These are phyloP conservation scores for Gallirallus australis DNA, from an alignment of 2,797 vertebrate species.

Conservation along the genomic window DNA sequence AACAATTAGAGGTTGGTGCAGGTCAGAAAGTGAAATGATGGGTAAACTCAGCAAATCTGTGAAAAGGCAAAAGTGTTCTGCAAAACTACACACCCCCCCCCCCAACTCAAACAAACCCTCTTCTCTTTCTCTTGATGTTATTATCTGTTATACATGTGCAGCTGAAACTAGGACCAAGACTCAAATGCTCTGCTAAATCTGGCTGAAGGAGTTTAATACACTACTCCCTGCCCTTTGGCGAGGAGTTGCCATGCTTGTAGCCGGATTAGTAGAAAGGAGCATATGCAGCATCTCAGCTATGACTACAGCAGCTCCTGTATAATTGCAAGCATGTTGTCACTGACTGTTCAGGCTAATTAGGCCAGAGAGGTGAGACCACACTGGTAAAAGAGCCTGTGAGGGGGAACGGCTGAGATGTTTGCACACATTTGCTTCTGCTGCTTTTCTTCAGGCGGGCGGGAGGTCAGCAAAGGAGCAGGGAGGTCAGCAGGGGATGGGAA, in stretches of 20 bases:
- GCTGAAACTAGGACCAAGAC: background rate
- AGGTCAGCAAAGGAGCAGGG: background rate
- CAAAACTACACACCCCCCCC: background rate
- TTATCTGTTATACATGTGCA: fast-evolving
- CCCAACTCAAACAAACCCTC: fast-evolving
- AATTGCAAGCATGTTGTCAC: background rate
- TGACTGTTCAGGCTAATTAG: background rate
- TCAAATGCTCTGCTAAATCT: background rate
- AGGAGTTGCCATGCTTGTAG: background rate
- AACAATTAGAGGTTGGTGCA: background rate
- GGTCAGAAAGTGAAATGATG: background rate
- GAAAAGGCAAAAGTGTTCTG: fast-evolving
- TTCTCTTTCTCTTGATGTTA: background rate
- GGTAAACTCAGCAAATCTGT: background rate
- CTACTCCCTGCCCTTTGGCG: background rate
- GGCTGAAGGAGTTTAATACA: background rate
- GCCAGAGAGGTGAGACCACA: background rate
- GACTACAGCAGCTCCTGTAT: background rate
- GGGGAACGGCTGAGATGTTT: background rate
- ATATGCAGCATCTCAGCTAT: background rate
- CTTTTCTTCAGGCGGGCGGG: fast-evolving
- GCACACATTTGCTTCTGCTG: background rate
- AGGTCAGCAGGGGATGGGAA: background rate
- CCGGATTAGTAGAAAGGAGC: background rate
- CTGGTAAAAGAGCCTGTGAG: background rate